Conservation (phyloP, 1,140 invertebrate genomes). For the Ooceraea biroi region DNA sequence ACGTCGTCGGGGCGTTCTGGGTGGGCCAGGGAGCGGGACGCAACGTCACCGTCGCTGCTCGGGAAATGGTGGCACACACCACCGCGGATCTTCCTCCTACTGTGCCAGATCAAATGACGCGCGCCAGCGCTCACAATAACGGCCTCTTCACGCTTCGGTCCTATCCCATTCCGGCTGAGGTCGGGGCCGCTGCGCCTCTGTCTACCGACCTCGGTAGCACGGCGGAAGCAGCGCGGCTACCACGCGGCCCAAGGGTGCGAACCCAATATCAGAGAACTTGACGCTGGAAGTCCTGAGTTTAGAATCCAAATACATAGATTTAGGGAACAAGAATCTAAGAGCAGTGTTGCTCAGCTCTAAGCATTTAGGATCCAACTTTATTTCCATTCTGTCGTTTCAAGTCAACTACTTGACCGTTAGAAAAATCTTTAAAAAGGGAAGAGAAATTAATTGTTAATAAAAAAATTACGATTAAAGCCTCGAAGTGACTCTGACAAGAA, state of each 20-base stretch:
- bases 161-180: slow-evolving; percentile 75
- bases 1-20: slow-evolving; percentile 50
- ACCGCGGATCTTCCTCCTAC: slow-evolving; percentile 82
- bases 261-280: neutral
- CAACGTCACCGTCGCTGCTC: slow-evolving; percentile 57
- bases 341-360: no score
- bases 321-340: no score
- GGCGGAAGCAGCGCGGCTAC: neutral
- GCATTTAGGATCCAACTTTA: no score
- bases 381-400: no score
- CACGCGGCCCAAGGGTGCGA: neutral
- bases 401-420: no score
- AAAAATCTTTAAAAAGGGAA: no score
- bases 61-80: slow-evolving; percentile 82
- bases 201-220: slow-evolving; percentile 56
- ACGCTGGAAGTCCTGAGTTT: neutral
- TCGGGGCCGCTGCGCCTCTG: slow-evolving; percentile 33
- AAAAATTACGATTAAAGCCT: no score
- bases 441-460: no score
- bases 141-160: slow-evolving; percentile 78
- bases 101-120: slow-evolving; percentile 85
- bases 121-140: slow-evolving; percentile 86
- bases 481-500: no score
- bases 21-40: slow-evolving; percentile 11
- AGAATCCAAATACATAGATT: no score